A percentile compares a stretch with the other conserved stretches of the same genome.
These are phyloP conservation scores for Pollachius pollachius DNA, from an alignment of 2,113 vertebrate genomes.

Conservation along the genomic window DNA sequence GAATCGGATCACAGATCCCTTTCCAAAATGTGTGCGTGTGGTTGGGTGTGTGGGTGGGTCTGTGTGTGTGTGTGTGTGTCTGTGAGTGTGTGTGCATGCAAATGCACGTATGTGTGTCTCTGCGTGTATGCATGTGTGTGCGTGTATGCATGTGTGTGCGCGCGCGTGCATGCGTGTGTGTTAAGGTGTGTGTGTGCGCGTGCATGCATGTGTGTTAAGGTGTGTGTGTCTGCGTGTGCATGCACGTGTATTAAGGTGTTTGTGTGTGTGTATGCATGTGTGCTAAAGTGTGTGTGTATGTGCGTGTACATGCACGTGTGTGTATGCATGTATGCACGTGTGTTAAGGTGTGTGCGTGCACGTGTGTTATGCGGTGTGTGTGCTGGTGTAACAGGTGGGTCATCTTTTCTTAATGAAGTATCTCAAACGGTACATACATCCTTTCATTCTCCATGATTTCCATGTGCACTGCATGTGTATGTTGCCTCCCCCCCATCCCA, in stretches of 20 bases:
- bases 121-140: too few species aligned
- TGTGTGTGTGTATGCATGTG: too few species aligned
- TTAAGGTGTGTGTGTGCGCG: too few species aligned
- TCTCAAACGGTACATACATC: background rate
- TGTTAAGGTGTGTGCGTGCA: background rate
- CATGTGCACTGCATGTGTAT: too few species aligned
- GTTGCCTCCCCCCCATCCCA: too few species aligned
- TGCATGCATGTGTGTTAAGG: too few species aligned
- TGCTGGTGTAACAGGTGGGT: background rate
- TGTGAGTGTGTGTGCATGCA: too few species aligned
- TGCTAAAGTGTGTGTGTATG: conserved; percentile 14
- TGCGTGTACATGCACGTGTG: background rate
- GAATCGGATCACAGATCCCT: conserved; percentile 54
- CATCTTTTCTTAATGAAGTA: conserved; percentile 14
- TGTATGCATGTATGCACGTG: conserved; percentile 1
- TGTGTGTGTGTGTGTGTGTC: conserved; percentile 16
- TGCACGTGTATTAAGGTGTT: too few species aligned
- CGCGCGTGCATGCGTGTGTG: too few species aligned
- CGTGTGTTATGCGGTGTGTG: background rate
- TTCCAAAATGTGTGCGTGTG: conserved; percentile 19
- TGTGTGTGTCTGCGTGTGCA: background rate
- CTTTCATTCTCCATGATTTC: background rate
- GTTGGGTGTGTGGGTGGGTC: background rate
- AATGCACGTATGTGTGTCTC: too few species aligned
- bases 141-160: too few species aligned